Percentiles rank a stretch among this genome's conserved stretches.
Evolutionary conservation across 2,888 invertebrate species (phyloP).

Genomic region (Cylloceria caligata): DNA sequence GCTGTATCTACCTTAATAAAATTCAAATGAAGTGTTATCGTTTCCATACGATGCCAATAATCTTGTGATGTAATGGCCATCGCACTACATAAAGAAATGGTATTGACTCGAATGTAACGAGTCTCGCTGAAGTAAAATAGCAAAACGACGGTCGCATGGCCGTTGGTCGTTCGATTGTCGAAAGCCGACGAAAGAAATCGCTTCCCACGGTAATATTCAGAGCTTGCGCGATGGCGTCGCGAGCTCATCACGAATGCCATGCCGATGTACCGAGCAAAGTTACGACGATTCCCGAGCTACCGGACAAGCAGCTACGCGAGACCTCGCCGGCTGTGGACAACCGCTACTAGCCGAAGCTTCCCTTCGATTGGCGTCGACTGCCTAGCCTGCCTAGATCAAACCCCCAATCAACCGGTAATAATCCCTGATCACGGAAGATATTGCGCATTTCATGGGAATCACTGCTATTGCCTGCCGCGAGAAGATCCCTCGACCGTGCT

Average conservation of each 20-base stretch:
- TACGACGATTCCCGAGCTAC: slow-evolving; percentile 58
- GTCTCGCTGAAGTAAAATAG: background rate
- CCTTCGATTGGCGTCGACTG: slow-evolving; percentile 65
- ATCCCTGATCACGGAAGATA: slow-evolving; percentile 84
- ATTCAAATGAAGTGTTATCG: background rate
- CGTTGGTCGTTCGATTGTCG: slow-evolving; percentile 57
- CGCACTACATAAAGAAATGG: background rate
- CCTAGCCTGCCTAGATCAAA: slow-evolving; percentile 70
- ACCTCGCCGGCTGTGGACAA: slow-evolving; percentile 15
- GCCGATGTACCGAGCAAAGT: slow-evolving; percentile 69
- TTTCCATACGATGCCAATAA: background rate
- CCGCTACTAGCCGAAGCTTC: slow-evolving; percentile 47
- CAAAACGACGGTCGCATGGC: slow-evolving; percentile 56
- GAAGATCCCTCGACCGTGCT: slow-evolving; percentile 73
- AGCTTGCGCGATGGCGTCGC: slow-evolving; percentile 50
- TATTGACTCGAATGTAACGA: slow-evolving; percentile 9
- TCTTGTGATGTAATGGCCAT: background rate
- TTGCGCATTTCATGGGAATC: slow-evolving; percentile 83
- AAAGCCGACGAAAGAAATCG: slow-evolving; percentile 60
- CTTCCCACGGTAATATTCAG: slow-evolving; percentile 74
- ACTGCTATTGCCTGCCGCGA: slow-evolving; percentile 79
- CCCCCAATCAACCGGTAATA: slow-evolving; percentile 79
- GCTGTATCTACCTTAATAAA: no score
- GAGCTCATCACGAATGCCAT: slow-evolving; percentile 79
- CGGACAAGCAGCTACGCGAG: slow-evolving; percentile 49